Evolutionary conservation across 2,797 vertebrate species (phyloP), one percentile per base, ranked within the genome.

Genomic region (Caiman crocodilus): DNA sequence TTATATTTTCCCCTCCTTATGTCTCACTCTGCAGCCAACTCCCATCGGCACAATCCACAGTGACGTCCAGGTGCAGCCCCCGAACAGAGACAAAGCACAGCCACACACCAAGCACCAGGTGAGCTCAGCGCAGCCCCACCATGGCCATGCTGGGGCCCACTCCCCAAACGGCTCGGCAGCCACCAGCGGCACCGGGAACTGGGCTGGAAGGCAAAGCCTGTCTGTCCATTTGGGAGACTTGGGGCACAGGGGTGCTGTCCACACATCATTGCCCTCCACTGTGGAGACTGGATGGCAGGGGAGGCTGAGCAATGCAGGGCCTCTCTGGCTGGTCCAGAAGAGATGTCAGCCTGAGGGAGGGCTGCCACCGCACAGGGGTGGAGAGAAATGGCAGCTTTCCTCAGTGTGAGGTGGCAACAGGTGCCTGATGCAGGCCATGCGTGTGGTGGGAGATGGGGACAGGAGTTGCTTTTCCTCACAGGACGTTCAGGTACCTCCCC

Each of bases 61-160:
- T 25, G 99, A 99, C 94, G 97, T 99, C 74, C 98, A 99, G 64
- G 93, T 98, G 94, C 99, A 98, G 97, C 98, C 98, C 84, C 98
- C 98, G 92, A 98, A 97, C 96, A 98, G 99, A 97, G 99, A 99
- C 97, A 99, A 99, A 98, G 98, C 98, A 98, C 99, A 98, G 98
- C 98, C 98, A 95, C 98, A 99, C 98, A 98, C 98, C 98, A 99
- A 99, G 98, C 99, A 99, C 97, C 99, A 98, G 99, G 99, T 99
- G 97, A 99, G 98, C 17, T 2, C 0, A 0, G 21, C 4, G 1
- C 2, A 0, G 6, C 65, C 69, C 17, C 1, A 0, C 63, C 26
- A 20, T 14, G 17, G 14, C 18, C 14, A 50, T 50, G 2, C 57
- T 0, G 1, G 77, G 89, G 8, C 98, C 42, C 42, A 50, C 10